Percentiles rank a stretch among this genome's conserved stretches.
These are phyloP conservation scores for Agrilus planipennis DNA, from an alignment of 1,140 invertebrate species.

Conservation along the genomic window DNA sequence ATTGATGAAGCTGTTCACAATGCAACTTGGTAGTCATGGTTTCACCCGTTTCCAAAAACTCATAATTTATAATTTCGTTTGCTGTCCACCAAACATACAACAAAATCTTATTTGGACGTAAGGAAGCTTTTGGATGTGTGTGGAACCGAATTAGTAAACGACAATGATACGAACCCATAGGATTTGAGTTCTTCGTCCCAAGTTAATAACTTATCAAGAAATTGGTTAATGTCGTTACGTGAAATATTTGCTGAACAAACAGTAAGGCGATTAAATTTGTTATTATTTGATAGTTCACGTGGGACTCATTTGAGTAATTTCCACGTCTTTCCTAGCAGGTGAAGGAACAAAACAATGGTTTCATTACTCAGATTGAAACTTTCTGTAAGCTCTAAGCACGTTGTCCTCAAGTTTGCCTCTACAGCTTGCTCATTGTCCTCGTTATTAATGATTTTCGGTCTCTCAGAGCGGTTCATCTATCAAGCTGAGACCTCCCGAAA, in stretches of 20 bases:
- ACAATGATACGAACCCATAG: constrained; percentile 6
- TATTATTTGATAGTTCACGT: not conserved
- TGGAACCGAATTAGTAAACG: constrained; percentile 1
- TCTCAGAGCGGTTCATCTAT: not conserved
- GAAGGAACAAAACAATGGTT: too few relatives aligned
- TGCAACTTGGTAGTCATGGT: constrained; percentile 1
- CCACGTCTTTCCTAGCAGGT: not conserved
- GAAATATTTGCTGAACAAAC: too few relatives aligned
- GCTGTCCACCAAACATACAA: constrained; percentile 5
- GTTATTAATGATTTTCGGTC: not conserved
- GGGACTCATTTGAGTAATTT: constrained; percentile 1
- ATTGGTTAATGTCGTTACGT: not conserved
- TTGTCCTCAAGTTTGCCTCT: not conserved
- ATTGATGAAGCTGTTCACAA: constrained; percentile 7
- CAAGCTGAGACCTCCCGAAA: not conserved
- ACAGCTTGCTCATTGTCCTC: not conserved
- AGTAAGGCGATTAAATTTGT: not conserved
- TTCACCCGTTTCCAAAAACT: constrained; percentile 2
- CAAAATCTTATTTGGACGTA: constrained; percentile 3
- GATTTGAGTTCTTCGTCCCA: constrained; percentile 9
- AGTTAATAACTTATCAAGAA: constrained; percentile 4
- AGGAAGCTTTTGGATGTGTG: constrained; percentile 5
- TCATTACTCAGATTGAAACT: too few relatives aligned
- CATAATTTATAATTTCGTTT: constrained; percentile 2
- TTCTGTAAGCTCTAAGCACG: too few relatives aligned